phyloP scores from a whole-genome alignment of 2,113 vertebrate species.

The Henicopernis longicauda region DNA sequence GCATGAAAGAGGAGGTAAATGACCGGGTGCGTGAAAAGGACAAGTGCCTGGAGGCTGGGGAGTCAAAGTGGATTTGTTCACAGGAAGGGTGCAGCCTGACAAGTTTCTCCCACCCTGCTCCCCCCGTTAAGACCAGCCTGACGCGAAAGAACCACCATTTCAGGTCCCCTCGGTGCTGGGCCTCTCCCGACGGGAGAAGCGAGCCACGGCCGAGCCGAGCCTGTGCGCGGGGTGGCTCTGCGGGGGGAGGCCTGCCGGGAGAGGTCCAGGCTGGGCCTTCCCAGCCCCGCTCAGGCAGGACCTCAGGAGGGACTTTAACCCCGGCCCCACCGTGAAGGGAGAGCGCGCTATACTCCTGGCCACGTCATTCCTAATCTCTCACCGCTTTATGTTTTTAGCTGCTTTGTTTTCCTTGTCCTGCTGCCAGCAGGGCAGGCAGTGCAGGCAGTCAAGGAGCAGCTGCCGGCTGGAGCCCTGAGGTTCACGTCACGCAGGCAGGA shows the following conservation, averaged over 20 bases:
- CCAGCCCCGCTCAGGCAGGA: neutral
- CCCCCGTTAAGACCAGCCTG: accelerated
- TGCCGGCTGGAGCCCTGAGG: neutral
- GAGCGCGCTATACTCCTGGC: neutral
- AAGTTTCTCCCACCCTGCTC: neutral
- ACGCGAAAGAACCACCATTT: neutral
- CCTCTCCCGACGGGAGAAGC: neutral
- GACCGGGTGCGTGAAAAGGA: neutral
- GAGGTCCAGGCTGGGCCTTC: neutral
- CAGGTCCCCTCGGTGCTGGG: neutral
- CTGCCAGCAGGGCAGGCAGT: slow-evolving; percentile 40
- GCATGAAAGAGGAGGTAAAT: neutral
- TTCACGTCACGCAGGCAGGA: slow-evolving; percentile 4
- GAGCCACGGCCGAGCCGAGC: neutral
- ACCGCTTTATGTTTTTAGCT: neutral
- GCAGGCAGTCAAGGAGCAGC: slow-evolving; percentile 48
- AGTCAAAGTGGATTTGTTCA: slow-evolving; percentile 9
- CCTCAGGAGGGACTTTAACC: neutral
- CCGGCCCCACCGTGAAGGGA: neutral
- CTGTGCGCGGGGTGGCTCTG: neutral
- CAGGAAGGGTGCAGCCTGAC: neutral
- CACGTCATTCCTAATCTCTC: neutral
- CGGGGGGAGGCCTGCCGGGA: neutral
- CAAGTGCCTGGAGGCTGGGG: neutral
- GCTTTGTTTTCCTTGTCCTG: neutral